Evolutionary conservation across 2,113 vertebrate genomes (phyloP).

Genomic region (Camelus dromedarius): DNA sequence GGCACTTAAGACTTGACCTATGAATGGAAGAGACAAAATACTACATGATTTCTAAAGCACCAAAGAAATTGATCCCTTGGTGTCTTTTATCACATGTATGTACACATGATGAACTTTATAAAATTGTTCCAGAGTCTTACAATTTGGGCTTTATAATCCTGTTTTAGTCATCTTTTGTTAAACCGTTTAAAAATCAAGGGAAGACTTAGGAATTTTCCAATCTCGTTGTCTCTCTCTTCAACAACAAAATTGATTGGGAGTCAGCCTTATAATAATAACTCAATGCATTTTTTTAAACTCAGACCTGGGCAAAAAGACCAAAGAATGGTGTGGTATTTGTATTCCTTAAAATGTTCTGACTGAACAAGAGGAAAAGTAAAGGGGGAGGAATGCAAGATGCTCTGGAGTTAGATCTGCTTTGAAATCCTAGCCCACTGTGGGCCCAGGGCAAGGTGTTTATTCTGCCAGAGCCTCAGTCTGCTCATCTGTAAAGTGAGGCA

Average conservation of each 20-base stretch:
- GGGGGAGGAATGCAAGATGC: too few species aligned
- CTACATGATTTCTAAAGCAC: background rate
- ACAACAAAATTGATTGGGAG: background rate
- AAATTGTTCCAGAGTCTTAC: background rate
- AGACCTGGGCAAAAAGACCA: background rate
- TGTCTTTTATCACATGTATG: background rate
- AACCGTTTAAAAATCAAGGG: background rate
- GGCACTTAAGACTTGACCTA: background rate
- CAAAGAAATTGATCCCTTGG: background rate
- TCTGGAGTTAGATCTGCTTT: background rate
- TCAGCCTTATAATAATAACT: background rate
- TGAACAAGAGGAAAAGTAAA: background rate
- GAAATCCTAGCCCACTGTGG: accelerated
- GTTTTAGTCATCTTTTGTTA: background rate
- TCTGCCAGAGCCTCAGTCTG: background rate
- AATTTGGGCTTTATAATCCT: background rate
- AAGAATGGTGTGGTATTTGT: background rate
- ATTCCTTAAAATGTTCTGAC: background rate
- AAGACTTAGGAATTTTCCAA: background rate
- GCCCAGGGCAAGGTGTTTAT: accelerated
- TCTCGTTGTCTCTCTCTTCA: background rate
- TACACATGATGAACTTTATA: background rate
- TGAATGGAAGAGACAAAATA: background rate
- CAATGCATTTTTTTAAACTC: background rate
- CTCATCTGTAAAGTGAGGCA: background rate